Evolutionary conservation across 2,888 invertebrate species (phyloP).

Genomic region (Nomada lathburiana): DNA sequence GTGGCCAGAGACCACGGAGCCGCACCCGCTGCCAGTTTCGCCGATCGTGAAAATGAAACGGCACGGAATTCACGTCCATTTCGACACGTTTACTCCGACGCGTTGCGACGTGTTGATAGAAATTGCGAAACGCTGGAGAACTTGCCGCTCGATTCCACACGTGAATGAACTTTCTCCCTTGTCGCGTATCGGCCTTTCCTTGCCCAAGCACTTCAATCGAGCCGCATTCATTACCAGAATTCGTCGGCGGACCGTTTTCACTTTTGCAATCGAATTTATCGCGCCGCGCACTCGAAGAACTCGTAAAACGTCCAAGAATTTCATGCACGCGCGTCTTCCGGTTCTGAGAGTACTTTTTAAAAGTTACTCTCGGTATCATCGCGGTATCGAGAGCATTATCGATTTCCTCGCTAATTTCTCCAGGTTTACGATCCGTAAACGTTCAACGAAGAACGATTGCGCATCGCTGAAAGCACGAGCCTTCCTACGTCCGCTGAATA

Average conservation of each 20-base stretch:
- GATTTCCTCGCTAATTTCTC: not conserved
- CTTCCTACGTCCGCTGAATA: not conserved
- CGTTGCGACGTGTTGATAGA: slow-evolving; percentile 16
- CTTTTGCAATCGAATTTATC: slow-evolving; percentile 34
- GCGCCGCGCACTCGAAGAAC: not conserved
- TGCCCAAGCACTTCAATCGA: slow-evolving; percentile 8
- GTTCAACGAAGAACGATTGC: not conserved
- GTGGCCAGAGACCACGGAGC: slow-evolving; percentile 16
- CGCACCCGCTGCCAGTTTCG: slow-evolving; percentile 41
- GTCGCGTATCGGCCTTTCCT: slow-evolving; percentile 26
- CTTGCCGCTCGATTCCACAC: not conserved
- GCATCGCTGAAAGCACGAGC: not conserved
- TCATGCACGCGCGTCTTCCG: not conserved
- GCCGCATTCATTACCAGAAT: not conserved
- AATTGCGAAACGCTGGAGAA: slow-evolving; percentile 33
- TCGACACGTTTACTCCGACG: slow-evolving; percentile 29
- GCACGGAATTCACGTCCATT: slow-evolving; percentile 36
- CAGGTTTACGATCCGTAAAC: not conserved
- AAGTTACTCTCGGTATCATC: not conserved
- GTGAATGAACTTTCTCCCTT: slow-evolving; percentile 58
- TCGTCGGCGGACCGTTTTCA: slow-evolving; percentile 22
- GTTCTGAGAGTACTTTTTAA: not conserved
- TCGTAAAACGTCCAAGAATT: not conserved
- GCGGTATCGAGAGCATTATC: not conserved
- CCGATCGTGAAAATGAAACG: slow-evolving; percentile 42